Base-by-base conservation (phyloP, 1,140 invertebrate species). In the Pseudomyrmex concolor region DNA sequence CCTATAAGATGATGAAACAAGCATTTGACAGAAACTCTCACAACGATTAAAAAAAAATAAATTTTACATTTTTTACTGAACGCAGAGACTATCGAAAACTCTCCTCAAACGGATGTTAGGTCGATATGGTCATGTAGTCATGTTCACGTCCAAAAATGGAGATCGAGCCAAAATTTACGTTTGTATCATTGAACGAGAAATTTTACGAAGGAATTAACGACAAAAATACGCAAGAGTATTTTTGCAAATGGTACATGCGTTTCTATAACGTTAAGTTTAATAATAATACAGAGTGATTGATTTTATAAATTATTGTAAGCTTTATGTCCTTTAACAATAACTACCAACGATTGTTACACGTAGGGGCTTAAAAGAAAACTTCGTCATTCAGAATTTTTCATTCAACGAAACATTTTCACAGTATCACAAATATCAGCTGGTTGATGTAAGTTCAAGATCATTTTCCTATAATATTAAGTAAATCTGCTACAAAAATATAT, bases 321-420 rank as follows among this genome's bases (percentile, higher is more conserved):
- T 34, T 34, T 34, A 7, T 34, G 0, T 34, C 34, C 34, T 34
- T 34, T 34, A 5, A 34, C 34, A 34, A 34, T 34, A 34, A 34
- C 25, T 34, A 34, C 0, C 34, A 34, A 34, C 34, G 34, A 34
- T 34, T 34, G 34, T 34, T 34, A 34, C 34, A 34, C 85, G 17
- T 34, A 94, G 94, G 94, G 93, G 93, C 1, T 85, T 94, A 13
- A 91, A 91, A 45, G 89, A 88, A 15, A 91, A 92, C 77, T 87
- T 95, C 5, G 78, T 88, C 45, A 86, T 94, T 8, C 94, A 95
- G 78, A 89, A 92, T 84, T 95, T 93, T 87, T 89, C 90, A 17
- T 95, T 95, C 55, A 95, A 94, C 73, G 93, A 94, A 89, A 68
- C 86, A 15, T 94, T 94, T 89, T 91, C 94, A 12, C 85, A 85